These are phyloP conservation scores for Spisula solida DNA, from an alignment of 2,888 invertebrate species.

Conservation along the genomic window DNA sequence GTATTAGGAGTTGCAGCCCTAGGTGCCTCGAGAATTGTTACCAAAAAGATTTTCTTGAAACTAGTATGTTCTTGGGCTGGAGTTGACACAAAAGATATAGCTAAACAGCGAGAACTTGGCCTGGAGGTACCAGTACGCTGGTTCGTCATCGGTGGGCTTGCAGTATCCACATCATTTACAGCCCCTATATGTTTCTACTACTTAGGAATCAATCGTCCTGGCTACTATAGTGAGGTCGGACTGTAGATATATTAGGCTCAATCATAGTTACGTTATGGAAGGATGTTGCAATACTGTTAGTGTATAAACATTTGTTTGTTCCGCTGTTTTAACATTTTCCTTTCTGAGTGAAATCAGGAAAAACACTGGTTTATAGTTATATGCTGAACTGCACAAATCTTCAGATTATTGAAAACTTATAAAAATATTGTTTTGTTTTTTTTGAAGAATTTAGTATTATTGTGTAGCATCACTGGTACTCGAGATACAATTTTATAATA, in stretches of 20 bases:
- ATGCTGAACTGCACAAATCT: neutral
- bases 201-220: slow-evolving; percentile 93
- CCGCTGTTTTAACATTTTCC: neutral
- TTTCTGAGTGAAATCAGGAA: neutral
- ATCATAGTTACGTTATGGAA: neutral
- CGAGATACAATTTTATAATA: too few relatives aligned
- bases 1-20: slow-evolving; percentile 93
- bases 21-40: slow-evolving; percentile 90
- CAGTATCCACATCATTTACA: slow-evolving; percentile 93
- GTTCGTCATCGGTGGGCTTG: slow-evolving; percentile 93
- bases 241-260: slow-evolving; percentile 26
- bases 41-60: slow-evolving; percentile 92
- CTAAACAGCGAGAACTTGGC: slow-evolving; percentile 88
- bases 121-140: slow-evolving; percentile 95
- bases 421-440: too few relatives aligned
- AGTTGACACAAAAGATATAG: slow-evolving; percentile 91
- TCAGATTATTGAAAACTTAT: too few relatives aligned
- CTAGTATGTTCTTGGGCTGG: slow-evolving; percentile 92
- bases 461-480: too few relatives aligned
- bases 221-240: slow-evolving; percentile 93
- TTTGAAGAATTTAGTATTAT: too few relatives aligned
- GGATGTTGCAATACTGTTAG: slow-evolving; percentile 37
- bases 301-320: neutral
- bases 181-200: slow-evolving; percentile 93
- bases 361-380: neutral